phyloP scores from a whole-genome alignment of 2,797 vertebrate species.

The Champsocephalus esox region DNA sequence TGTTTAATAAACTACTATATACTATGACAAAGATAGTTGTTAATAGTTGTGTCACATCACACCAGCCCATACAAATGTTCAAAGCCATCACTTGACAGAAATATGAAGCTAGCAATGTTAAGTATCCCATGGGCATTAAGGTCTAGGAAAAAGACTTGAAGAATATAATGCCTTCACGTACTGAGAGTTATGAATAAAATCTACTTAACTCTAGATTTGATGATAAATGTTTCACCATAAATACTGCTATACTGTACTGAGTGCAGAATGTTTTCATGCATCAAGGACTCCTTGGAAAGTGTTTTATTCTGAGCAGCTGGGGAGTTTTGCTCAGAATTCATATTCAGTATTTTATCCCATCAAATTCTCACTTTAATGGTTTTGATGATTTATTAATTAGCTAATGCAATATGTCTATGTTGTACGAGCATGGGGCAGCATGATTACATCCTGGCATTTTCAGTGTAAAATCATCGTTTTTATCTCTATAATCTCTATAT shows the following conservation, averaged over 20 bases:
- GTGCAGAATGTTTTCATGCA: neutral
- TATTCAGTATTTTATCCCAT: neutral
- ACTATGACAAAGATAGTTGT: neutral
- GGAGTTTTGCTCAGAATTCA: slow-evolving; percentile 5
- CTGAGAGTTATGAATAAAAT: slow-evolving; percentile 1
- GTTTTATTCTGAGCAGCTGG: neutral
- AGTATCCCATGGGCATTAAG: neutral
- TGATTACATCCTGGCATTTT: slow-evolving; percentile 2
- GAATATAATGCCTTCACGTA: neutral
- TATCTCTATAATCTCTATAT: no score
- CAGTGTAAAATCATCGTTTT: neutral
- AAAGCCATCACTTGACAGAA: neutral
- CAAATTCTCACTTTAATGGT: neutral
- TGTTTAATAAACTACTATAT: neutral
- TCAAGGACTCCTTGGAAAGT: neutral
- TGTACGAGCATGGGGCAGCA: neutral
- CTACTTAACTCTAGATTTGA: slow-evolving; percentile 4
- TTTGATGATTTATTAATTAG: neutral
- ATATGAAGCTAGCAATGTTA: neutral
- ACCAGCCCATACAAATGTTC: neutral
- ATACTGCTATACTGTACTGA: neutral
- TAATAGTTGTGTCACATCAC: neutral
- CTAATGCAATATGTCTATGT: neutral
- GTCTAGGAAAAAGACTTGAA: neutral
- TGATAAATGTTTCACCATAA: neutral